Conservation (phyloP, 2,113 vertebrate species). For the Vicugna pacos region DNA sequence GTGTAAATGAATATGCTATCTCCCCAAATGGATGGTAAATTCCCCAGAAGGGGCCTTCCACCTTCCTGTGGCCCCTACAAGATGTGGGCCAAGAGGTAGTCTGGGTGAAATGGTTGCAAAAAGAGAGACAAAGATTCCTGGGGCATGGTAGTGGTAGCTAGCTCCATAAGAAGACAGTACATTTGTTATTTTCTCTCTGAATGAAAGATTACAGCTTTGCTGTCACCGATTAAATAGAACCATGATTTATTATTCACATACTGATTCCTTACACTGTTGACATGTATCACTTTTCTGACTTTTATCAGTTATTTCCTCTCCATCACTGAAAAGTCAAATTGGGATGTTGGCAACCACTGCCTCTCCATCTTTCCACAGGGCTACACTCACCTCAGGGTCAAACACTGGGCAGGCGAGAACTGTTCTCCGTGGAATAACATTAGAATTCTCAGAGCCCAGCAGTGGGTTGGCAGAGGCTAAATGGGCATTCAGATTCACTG, state of each 20-base stretch:
- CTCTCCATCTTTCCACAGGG: neutral
- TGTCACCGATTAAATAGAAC: neutral
- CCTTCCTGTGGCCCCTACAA: neutral
- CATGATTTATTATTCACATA: neutral
- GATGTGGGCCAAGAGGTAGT: neutral
- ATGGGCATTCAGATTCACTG: neutral
- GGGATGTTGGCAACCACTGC: neutral
- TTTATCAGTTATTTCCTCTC: neutral
- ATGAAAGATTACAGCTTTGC: neutral
- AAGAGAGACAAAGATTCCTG: neutral
- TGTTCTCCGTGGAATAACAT: neutral
- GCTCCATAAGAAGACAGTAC: neutral
- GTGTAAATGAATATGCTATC: neutral
- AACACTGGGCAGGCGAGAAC: neutral
- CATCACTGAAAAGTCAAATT: neutral
- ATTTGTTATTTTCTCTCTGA: neutral
- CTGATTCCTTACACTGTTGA: neutral
- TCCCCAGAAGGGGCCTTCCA: neutral
- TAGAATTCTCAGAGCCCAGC: neutral
- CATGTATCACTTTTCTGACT: neutral
- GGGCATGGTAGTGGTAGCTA: fast-evolving
- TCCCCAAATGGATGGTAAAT: neutral
- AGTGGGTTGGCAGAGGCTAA: slow-evolving; percentile 20
- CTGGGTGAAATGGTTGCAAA: neutral
- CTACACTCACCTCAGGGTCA: neutral